Base-by-base conservation (phyloP, 2,888 invertebrate genomes). In the Cantharis flavilabris region DNA sequence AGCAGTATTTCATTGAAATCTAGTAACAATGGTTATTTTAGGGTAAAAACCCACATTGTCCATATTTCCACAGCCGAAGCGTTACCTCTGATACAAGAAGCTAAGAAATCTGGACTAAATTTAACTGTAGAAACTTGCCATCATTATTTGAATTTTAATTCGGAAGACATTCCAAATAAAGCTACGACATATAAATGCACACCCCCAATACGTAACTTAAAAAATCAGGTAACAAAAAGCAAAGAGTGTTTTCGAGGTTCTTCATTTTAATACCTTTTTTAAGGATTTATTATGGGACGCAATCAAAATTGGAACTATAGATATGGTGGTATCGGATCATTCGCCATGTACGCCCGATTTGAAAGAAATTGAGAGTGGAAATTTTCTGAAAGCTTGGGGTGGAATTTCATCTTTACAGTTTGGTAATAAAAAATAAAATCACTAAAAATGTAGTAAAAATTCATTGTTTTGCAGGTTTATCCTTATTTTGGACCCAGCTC, bases 341-440 rank as follows among this genome's bases (percentile, higher is more conserved):
- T 93, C 93, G 1, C 92, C 94, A 0, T 92, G 93, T 78, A 92
- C 93, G 11, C 91, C 93, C 0, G 92, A 92, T 18, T 88, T 91
- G 11, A 93, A 93, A 82, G 83, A 84, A 13, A 82, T 86, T 16
- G 78, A 87, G 3, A 84, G 84, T 71, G 91, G 92, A 28, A 90
- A 94, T 83, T 94, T 94, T 83, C 84, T 94, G 76, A 90, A 91
- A 81, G 94, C 94, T 28, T 94, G 94, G 93, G 94, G 94, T 30
- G 94, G 94, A 69, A 93, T 95, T 77, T 92, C 94, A 0, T 93
- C 94, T 0, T 87, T 94, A 23, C 94, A 94, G 85, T 92, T 94
- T 85, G 93, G 93, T 92, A 30, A 11, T 10, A 11, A 11, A 30
- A 30, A 10, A 3, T 30, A 10, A 10, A 30, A 10, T 30, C 10